Base-by-base conservation (phyloP, 2,113 vertebrate species). In the Lucifuga dentata region DNA sequence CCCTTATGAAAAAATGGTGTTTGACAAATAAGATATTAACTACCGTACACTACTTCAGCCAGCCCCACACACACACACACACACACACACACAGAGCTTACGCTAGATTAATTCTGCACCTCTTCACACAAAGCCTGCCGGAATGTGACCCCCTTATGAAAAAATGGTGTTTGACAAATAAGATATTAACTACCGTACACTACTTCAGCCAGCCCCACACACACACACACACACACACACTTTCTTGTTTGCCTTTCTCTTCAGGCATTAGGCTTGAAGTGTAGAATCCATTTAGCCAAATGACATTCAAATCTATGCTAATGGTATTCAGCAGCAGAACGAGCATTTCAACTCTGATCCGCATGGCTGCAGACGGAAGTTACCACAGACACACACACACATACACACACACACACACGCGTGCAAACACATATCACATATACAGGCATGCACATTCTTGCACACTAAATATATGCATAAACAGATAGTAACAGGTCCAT, bases 291-390 rank as follows among this genome's bases (percentile, higher is more conserved):
- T 81, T 87, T 65, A 58, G 33, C 56, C 15, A 53, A 81, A 65
- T 48, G 4, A 48, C 60, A 86, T 85, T 82, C 36, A 86, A 83
- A 86, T 83, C 50, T 61, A 89, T 81, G 78, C 74, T 80, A 75
- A 89, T 81, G 48, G 51, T 40, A 75, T 83, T 79, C 73, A 64
- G 64, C 44, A 46, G n/a, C 19, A 35, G 33, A 23, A 36, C 11
- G 45, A 74, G 68, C 44, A n/a, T 53, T 68, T 52, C 44, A 68
- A 62, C 55, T 68, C 19, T 40, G 63, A 76, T 75, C 62, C 1
- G 33, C 61, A 59, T 10, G 36, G 49, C 48, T 80, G 39, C 20
- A 71, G 66, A 40, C 10, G 24, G 45, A 80, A 73, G 76, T 40
- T 24, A 8, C 48, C 43, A 12, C 38, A 68, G 20, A 48, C 5